Evolutionary conservation across 1,140 invertebrate genomes (phyloP), one percentile per base, ranked within the genome.

Genomic region (Listronotus oregonensis): DNA sequence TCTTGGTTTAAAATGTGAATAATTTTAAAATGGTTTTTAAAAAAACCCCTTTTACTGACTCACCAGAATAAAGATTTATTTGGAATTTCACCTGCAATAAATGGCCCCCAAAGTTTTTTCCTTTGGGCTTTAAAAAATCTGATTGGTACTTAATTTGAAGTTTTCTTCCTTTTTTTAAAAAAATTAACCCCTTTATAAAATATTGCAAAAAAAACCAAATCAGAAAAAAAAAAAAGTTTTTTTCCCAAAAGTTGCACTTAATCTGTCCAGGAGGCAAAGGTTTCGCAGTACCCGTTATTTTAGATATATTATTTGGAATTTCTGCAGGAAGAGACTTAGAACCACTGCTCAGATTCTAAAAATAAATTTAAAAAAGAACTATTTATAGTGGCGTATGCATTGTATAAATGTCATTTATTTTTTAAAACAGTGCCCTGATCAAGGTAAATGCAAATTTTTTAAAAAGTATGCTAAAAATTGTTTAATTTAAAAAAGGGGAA

Each of bases 231-330:
- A 27, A n/a, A n/a, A n/a, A n/a, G n/a, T n/a, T n/a, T n/a, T n/a
- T n/a, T 85, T 97, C 97, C 34, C 96, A 80, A 77, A 97, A 96
- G 82, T 97, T 97, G 80, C 94, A 96, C 81, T 97, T 97, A 47
- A 96, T 85, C 73, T 95, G 90, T 64, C 94, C 92, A 1, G 91
- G 90, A 37, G 93, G 92, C 37, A 96, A 83, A 10, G 87, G 87
- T 70, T 86, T 85, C 27, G 85, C 85, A 15, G 81, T 76, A 56
- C 79, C 82, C 34, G 83, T 78, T 69, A 83, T 80, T 75, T 86
- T 87, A 43, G 83, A 82, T 75, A 87, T 86, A 77, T 89, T 89
- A 74, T 89, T 89, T 15, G 87, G 87, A 63, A 87, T 81, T 76
- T 87, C 86, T 67, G 71, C 82, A 78, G 66, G 82, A 78, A 72